A percentile compares a stretch with the other conserved stretches of the same genome.
These are phyloP conservation scores for Spongilla lacustris DNA, from an alignment of 37 sponge, comb jelly and placozoan genomes.

Conservation along the genomic window DNA sequence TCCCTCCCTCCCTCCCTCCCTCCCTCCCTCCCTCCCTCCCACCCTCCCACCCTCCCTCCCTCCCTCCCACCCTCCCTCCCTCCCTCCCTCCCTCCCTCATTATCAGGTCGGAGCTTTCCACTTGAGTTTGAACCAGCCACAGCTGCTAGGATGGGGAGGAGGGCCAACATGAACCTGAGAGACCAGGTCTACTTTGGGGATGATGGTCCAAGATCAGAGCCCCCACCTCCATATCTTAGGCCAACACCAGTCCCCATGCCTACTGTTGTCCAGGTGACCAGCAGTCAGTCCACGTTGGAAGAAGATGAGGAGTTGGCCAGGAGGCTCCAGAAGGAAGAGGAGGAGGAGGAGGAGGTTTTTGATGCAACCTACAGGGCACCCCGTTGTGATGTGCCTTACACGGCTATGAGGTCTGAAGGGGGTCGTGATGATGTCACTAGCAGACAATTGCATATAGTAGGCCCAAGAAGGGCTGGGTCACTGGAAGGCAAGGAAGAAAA, in stretches of 20 bases:
- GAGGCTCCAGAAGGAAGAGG: slow-evolving; percentile 37
- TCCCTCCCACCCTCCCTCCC: not conserved
- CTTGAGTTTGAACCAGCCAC: not conserved
- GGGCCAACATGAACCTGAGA: not conserved
- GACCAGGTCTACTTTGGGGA: not conserved
- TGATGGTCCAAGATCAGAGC: not conserved
- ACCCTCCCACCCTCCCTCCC: too few relatives aligned
- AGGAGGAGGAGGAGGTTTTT: not conserved
- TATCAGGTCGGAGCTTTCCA: not conserved
- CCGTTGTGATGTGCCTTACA: too few relatives aligned
- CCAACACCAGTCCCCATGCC: not conserved
- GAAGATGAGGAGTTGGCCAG: not conserved
- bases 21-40: too few relatives aligned
- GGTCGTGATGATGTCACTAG: not conserved
- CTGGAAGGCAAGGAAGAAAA: not conserved
- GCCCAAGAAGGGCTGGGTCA: not conserved
- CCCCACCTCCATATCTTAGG: not conserved
- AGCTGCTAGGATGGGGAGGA: not conserved
- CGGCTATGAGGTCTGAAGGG: not conserved
- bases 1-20: too few relatives aligned
- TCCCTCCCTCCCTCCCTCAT: not conserved
- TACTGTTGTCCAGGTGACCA: not conserved
- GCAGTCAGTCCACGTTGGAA: not conserved
- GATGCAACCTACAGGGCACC: not conserved
- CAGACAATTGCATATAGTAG: not conserved